Base-by-base conservation (phyloP, 2,113 vertebrate species). In the Tapirus terrestris region DNA sequence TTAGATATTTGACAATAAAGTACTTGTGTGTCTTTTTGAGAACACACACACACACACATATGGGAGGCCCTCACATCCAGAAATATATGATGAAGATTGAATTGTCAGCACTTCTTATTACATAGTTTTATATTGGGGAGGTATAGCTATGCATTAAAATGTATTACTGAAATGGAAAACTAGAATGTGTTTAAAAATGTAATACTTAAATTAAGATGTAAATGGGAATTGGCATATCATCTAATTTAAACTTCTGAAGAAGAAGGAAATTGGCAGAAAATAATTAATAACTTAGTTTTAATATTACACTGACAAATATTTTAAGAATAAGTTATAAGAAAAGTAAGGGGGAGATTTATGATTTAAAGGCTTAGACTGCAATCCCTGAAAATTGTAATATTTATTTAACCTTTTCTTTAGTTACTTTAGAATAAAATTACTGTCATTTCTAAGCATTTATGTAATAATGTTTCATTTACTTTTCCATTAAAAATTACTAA, bases 401-500 rank as follows among this genome's bases (percentile, higher is more conserved):
- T 96, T 96, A 91, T 81, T 96, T 95, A 97, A 97, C 67, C 82
- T 97, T 96, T 92, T 79, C 33, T 65, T 92, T 95, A 97, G 97
- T 94, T 89, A 94, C 97, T 97, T 97, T 97, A 79, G 61, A 94
- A 95, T 96, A 91, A 90, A 89, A 96, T 97, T 97, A 96, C 89
- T 97, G 63, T 96, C 79, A 76, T 97, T 80, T 97, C 94, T 97
- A 90, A 96, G 45, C 82, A 96, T 90, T 94, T 89, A 90, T 90
- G 2, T 92, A 98, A 91, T 97, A 96, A 91, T 73, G 27, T 93
- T 96, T 97, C 58, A 93, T 97, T 91, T 97, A 72, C 58, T 97
- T 97, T 98, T 83, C 89, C 89, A 97, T 97, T 97, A 97, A 94
- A 97, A 97, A 80, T 93, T 96, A 56, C 89, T 93, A 89, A 97